phyloP scores from a whole-genome alignment of 2,888 invertebrate genomes.

The Thecocarcelia acutangulata region DNA sequence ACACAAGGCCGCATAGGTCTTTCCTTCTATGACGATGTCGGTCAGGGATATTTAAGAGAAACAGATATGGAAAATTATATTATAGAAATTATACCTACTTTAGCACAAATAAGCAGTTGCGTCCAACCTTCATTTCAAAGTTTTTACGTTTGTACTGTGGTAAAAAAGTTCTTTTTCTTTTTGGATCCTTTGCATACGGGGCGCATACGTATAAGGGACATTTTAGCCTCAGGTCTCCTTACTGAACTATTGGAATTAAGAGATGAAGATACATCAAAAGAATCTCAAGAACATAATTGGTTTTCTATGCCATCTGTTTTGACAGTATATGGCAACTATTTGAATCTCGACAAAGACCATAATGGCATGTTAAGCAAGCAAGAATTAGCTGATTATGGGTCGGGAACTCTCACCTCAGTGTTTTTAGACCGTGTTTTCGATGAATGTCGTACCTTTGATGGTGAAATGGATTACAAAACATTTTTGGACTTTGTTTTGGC shows the following conservation, averaged over 20 bases:
- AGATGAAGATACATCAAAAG: constrained; percentile 91
- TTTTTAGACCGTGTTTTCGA: constrained; percentile 97
- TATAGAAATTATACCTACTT: constrained; percentile 93
- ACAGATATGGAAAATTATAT: constrained; percentile 97
- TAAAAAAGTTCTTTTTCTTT: constrained; percentile 97
- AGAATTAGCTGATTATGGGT: constrained; percentile 94
- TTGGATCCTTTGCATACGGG: constrained; percentile 94
- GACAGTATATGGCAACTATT: constrained; percentile 95
- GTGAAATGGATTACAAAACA: constrained; percentile 98
- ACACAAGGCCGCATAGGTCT: constrained; percentile 96
- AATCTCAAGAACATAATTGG: constrained; percentile 93
- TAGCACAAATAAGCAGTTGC: constrained; percentile 94
- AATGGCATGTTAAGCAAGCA: constrained; percentile 97
- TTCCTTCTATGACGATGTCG: constrained; percentile 95
- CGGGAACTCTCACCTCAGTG: constrained; percentile 93
- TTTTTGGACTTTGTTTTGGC: constrained; percentile 97
- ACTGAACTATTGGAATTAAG: constrained; percentile 95
- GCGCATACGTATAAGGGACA: constrained; percentile 93
- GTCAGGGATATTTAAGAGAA: constrained; percentile 94
- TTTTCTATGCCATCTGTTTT: constrained; percentile 94
- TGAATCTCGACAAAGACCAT: constrained; percentile 95
- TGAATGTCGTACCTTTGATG: constrained; percentile 96
- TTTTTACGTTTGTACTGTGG: constrained; percentile 98
- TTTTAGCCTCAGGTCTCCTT: constrained; percentile 89
- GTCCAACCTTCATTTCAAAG: constrained; percentile 96